phyloP scores from a whole-genome alignment of 2,797 vertebrate species.

The Dermochelys coriacea region DNA sequence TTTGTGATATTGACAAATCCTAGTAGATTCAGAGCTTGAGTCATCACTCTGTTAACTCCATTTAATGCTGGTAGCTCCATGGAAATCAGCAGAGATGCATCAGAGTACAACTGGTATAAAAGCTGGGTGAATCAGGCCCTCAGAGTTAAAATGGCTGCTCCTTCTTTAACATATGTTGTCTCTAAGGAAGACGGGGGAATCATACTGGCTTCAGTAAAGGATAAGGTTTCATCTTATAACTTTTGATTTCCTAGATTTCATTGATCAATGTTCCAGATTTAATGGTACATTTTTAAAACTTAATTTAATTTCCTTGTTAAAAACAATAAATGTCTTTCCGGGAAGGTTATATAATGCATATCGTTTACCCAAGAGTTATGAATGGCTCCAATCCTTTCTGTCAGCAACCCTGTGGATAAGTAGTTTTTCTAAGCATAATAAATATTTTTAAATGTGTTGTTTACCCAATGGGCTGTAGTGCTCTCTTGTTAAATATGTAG shows the following conservation, averaged over 20 bases:
- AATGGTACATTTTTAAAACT: background rate
- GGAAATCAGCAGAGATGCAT: background rate
- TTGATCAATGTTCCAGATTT: background rate
- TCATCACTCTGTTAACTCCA: background rate
- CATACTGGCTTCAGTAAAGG: background rate
- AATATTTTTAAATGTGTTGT: background rate
- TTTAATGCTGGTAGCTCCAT: background rate
- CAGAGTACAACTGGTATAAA: background rate
- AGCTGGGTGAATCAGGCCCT: background rate
- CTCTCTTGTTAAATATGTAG: rapidly evolving
- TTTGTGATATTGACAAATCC: background rate
- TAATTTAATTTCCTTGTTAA: background rate
- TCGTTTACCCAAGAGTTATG: background rate
- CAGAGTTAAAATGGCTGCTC: background rate
- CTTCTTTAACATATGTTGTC: background rate
- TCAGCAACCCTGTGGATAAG: background rate
- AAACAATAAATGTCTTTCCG: background rate
- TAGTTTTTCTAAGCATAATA: background rate
- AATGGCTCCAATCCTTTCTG: background rate
- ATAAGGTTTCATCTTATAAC: background rate
- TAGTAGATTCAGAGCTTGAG: background rate
- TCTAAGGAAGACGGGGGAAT: background rate
- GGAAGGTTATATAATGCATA: background rate
- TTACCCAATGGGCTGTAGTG: background rate
- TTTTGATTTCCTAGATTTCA: background rate